Base-by-base conservation (phyloP, 2,888 invertebrate species). In the Drosophila imparisetae region DNA sequence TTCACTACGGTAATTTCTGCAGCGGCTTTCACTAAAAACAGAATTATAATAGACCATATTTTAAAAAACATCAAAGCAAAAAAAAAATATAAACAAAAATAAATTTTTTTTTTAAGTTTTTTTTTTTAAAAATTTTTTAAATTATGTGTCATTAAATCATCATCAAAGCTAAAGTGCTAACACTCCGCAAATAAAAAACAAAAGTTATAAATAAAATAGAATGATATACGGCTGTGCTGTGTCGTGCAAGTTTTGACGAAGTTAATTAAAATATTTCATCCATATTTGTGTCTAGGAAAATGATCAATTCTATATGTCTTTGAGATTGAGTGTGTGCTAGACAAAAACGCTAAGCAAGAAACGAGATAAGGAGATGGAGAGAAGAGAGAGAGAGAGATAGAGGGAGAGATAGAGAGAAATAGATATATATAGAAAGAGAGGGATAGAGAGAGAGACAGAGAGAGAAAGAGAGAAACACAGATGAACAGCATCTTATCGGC, bases 111-210 rank as follows among this genome's bases (percentile, higher is more conserved):
- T 45, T 34, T 1, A 18, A 4, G 2, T 38, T 58, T 71, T 68
- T 73, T 45, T 71, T 68, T 72, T 73, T 65, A 6, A 36, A 42
- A 11, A 38, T 66, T 69, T 80, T 65, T 82, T 67, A 61, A 38
- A 73, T 72, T 75, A 65, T 83, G 84, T 68, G 87, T 42, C 61
- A 84, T 77, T 81, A 72, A 81, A 82, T 81, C 72, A 84, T 73
- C 67, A 70, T 68, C 32, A 64, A 24, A 66, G 61, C 58, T 72
- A 66, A 78, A 86, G 84, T 83, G 78, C 59, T 60, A 27, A 66
- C 57, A 67, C 38, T 36, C 49, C 73, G 48, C 27, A 58, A 52
- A 52, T 63, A 50, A 34, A 60, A 55, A 50, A 45, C 21, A 53
- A 32, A 69, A 66, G 64, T 58, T 54, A 21, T 45, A 40, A 21